phyloP scores from a whole-genome alignment of 1,140 invertebrate species.

The Pygmarrhopalites habei region DNA sequence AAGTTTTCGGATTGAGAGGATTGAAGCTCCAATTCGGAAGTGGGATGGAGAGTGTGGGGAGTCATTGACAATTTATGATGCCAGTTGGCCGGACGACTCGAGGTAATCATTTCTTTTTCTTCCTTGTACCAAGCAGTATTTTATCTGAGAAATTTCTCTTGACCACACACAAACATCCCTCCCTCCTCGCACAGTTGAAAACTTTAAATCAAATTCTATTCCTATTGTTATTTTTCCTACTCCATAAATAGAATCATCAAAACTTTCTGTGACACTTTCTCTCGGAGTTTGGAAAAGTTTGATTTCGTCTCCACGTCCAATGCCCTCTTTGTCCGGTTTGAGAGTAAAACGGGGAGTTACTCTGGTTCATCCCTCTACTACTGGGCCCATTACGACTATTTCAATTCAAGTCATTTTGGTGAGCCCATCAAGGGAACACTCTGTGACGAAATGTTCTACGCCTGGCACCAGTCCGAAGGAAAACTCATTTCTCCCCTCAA shows the following conservation, averaged over 20 bases:
- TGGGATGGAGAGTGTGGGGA: conserved; percentile 82
- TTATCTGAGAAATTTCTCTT: no score
- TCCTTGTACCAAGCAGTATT: no score
- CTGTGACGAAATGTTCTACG: conserved; percentile 76
- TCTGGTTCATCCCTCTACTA: conserved; percentile 79
- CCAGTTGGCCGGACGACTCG: conserved; percentile 73
- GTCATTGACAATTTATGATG: conserved; percentile 77
- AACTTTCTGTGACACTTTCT: conserved; percentile 87
- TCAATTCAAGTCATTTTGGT: conserved; percentile 77
- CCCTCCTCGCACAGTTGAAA: no score
- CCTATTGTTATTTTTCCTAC: no score
- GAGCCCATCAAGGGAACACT: conserved; percentile 66
- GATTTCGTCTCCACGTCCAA: conserved; percentile 81
- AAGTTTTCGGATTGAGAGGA: conserved; percentile 72
- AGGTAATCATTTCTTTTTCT: conserved; percentile 51
- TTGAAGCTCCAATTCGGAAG: conserved; percentile 67
- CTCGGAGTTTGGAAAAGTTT: conserved; percentile 80
- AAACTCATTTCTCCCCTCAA: conserved; percentile 70
- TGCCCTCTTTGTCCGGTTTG: conserved; percentile 75
- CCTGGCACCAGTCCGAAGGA: conserved; percentile 62
- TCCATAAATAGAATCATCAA: no score
- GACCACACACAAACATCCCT: no score
- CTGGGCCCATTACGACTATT: conserved; percentile 87
- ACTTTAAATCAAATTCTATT: no score
- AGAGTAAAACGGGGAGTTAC: conserved; percentile 84